Base-by-base conservation (phyloP, 2,113 vertebrate genomes). In the Cyprinus carpio region DNA sequence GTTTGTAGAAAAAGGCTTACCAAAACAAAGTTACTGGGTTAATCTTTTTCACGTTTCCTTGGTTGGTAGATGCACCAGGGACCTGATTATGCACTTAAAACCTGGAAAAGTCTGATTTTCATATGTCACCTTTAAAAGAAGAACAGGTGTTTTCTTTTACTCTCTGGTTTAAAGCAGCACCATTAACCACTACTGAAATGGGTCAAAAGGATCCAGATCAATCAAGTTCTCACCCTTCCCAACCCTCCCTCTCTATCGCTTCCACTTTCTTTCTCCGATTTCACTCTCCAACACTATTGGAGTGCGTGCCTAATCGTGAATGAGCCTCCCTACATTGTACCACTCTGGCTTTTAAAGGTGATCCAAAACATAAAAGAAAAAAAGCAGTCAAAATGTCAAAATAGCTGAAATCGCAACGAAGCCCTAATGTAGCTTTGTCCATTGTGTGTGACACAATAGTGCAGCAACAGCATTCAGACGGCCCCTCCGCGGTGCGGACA, bases 361-460 rank as follows among this genome's bases (percentile, higher is more conserved):
- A 85, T 85, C 20, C 54, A 40, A 49, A 40, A 69, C 20, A 16
- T 74, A 74, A 29, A 75, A 51, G 6, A 37, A 16, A 79, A 79
- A 78, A 37, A 60, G 51, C 51, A 34, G 31, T 29, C 43, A 34
- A 77, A 76, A 64, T 76, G 78, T 81, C 85, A 81, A 82, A 83
- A 74, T 74, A 82, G 34, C 65, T 62, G 84, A 72, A 62, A 75
- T 82, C 56, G 29, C 56, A 75, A 15, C 54, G 12, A 29, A 65
- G 60, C 60, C 31, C 75, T 69, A 43, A 64, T 65, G 58, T 81
- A 75, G 79, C 78, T 49, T 65, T 86, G 71, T 75, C 27, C 60
- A 54, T 84, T 87, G 82, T 87, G 56, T 65, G 25, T 7, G 43
- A 62, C 60, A 84, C 81, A 79, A 83, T 54, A 81, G 82, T 34